Conservation (phyloP, 1,140 invertebrate genomes). For the Aphaenogaster ashmeadi region DNA sequence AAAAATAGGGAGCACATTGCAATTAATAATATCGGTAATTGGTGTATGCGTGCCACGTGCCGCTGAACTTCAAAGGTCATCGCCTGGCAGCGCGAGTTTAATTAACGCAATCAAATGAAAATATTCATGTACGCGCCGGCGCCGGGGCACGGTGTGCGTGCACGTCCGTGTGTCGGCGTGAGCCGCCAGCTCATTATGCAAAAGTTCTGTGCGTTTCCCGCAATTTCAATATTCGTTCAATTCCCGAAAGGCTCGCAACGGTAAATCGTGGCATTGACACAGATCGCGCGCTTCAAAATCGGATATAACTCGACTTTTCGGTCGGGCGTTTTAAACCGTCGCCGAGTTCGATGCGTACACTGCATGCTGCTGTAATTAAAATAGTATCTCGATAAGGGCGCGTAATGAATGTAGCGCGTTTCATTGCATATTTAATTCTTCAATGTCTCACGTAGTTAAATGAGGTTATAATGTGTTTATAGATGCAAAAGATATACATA, state of each 20-base stretch:
- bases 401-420: conserved; percentile 54
- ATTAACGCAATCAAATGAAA: conserved; percentile 85
- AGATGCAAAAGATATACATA: conserved; percentile 1
- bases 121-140: conserved; percentile 78
- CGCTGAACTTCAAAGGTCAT: conserved; percentile 83
- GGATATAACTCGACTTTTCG: conserved; percentile 61
- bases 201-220: conserved; percentile 79
- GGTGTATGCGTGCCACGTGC: conserved; percentile 74
- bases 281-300: conserved; percentile 68
- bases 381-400: conserved; percentile 48
- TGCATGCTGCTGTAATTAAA: conserved; percentile 47
- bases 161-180: conserved; percentile 44
- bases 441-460: conserved; percentile 25
- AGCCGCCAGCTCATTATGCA: conserved; percentile 82
- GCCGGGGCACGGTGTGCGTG: conserved; percentile 52
- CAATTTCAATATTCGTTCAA: conserved; percentile 80
- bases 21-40: conserved; percentile 81
- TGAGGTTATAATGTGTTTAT: conserved; percentile 36
- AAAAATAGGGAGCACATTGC: conserved; percentile 74
- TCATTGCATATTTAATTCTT: conserved; percentile 55
- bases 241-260: conserved; percentile 70
- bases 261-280: conserved; percentile 79
- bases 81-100: conserved; percentile 78
- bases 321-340: conserved; percentile 45
- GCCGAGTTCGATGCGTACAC: conserved; percentile 18